Percentiles rank a stretch among this genome's conserved stretches.
Evolutionary conservation across 37 sponge, comb jelly and placozoan genomes (phyloP).

Genomic region (Oscarella lobularis): DNA sequence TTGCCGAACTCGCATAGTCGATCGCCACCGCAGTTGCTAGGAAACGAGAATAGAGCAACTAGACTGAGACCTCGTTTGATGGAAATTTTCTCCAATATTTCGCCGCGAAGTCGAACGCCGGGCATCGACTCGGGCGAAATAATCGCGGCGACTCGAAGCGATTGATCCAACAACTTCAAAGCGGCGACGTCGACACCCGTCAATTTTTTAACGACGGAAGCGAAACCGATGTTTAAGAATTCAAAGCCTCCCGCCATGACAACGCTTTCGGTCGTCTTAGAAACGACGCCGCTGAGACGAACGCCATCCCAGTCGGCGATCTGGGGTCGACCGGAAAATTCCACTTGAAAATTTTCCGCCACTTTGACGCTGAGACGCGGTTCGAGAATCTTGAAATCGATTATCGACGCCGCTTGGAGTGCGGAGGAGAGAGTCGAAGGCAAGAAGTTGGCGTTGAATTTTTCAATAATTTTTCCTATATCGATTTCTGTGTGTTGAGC

Average conservation of each 20-base stretch:
- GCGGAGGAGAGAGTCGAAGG: background rate
- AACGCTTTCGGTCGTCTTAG: background rate
- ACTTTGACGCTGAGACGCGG: background rate
- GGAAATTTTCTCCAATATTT: background rate
- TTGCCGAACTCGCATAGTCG: background rate
- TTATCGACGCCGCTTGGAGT: background rate
- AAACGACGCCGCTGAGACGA: background rate
- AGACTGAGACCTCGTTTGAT: background rate
- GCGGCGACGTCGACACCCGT: background rate
- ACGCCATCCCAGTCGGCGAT: background rate
- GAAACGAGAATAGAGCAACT: background rate
- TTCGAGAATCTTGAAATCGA: background rate
- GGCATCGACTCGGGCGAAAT: background rate
- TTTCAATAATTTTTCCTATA: background rate
- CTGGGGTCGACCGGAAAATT: background rate
- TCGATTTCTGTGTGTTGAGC: background rate
- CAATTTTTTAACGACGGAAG: background rate
- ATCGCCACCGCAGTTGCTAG: background rate
- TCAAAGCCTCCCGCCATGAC: background rate
- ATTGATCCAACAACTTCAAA: background rate
- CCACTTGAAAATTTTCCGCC: background rate
- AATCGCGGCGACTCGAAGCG: background rate
- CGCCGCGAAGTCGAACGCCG: background rate
- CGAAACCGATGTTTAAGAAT: background rate
- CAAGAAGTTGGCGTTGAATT: background rate